phyloP scores from a whole-genome alignment of 2,797 vertebrate genomes.

The Pteronotus mesoamericanus region DNA sequence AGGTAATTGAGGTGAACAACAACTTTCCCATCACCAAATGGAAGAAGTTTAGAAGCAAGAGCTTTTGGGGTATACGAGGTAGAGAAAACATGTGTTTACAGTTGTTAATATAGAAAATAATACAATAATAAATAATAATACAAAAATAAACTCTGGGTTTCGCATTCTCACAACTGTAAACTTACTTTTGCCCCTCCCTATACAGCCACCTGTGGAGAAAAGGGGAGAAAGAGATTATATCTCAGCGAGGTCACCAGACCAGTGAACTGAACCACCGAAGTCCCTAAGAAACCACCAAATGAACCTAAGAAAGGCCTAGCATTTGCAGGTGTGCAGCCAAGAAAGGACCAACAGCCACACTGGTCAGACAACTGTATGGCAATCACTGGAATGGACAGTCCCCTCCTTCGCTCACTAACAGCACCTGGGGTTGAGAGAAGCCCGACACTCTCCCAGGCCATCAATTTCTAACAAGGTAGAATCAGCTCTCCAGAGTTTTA shows the following conservation, averaged over 20 bases:
- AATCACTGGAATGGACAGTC: not conserved
- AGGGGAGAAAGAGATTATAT: not conserved
- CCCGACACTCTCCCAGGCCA: not conserved
- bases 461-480: not conserved
- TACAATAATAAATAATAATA: not conserved
- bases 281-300: not conserved
- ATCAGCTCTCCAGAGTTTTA: not conserved
- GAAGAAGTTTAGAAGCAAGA: not conserved
- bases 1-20: not conserved
- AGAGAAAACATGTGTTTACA: not conserved
- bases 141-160: not conserved
- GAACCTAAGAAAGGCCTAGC: not conserved
- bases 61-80: not conserved
- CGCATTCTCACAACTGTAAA: not conserved
- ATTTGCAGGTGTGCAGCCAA: not conserved
- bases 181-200: not conserved
- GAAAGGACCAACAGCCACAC: not conserved
- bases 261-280: not conserved
- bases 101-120: not conserved
- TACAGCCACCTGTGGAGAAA: not conserved
- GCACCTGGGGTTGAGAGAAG: not conserved
- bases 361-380: not conserved
- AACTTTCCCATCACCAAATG: not conserved
- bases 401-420: not conserved
- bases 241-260: not conserved